Base-by-base conservation (phyloP, 2,797 vertebrate species). In the Tangara arthus region DNA sequence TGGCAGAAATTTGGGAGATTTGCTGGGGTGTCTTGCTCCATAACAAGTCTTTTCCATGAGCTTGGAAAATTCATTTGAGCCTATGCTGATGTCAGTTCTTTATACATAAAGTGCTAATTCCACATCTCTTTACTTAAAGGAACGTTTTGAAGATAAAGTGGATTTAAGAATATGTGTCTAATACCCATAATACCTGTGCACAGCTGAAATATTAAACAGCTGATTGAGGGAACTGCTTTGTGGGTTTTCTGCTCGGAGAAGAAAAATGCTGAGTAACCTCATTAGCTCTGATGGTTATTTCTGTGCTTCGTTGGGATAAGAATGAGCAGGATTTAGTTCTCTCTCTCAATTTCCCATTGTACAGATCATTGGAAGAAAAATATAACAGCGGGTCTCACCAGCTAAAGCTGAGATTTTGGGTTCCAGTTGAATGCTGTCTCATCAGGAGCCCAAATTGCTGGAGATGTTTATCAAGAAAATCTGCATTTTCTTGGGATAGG, bases 251-350 rank as follows among this genome's bases (percentile, higher is more conserved):
- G 76, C 83, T 86, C 10, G 0, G 26, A 41, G 76, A 55, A 61
- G 86, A 35, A 81, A 92, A 88, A 47, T 61, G 91, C 86, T 88
- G 93, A 91, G 72, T 86, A 94, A 91, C 82, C 44, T 86, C 69
- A 47, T 94, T 83, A 95, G 61, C 80, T 57, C 5, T 46, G 69
- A 17, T 85, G 34, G 72, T 82, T 92, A 70, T 63, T 96, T 64
- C 83, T 93, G 55, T 83, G 35, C 70, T 83, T 83, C 0, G 2
- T 5, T 81, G 70, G 79, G 57, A 3, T 64, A 46, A 77, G 78
- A 7, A 26, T 3, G 69, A 80, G 35, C 69, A 68, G 69, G 80
- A 44, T 95, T 95, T 76, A 11, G 65, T 41, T 68, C 44, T 85
- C 35, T 73, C 57, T 76, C 60, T 78, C 35, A 11, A 37, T 78